A percentile compares a stretch with the other conserved stretches of the same genome.
phyloP scores from a whole-genome alignment of 2,888 invertebrate genomes.

The Tipula lateralis region DNA sequence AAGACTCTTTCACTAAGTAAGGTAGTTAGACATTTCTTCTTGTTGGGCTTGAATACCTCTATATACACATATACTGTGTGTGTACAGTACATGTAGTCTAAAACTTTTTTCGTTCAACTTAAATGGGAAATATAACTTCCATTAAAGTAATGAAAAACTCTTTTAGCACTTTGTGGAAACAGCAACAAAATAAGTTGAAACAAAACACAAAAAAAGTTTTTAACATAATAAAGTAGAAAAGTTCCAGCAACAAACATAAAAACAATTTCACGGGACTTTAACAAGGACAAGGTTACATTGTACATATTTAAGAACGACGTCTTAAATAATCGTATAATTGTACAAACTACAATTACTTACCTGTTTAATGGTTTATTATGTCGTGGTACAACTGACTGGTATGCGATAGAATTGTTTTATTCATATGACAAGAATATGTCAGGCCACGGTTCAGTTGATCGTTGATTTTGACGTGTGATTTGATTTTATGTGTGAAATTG shows the following conservation, averaged over 20 bases:
- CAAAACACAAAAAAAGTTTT: neutral
- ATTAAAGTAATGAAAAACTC: conserved; percentile 24
- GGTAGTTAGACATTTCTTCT: neutral
- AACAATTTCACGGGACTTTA: conserved; percentile 14
- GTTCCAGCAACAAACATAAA: neutral
- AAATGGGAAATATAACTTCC: conserved; percentile 11
- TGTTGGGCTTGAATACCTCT: neutral
- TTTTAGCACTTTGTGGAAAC: neutral
- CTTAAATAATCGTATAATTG: neutral
- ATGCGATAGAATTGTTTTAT: neutral
- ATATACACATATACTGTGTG: too few relatives aligned
- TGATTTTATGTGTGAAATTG: too few relatives aligned
- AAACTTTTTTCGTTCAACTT: neutral
- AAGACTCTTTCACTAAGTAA: neutral
- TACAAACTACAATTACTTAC: neutral
- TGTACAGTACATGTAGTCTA: neutral
- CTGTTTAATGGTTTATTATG: neutral
- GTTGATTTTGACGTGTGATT: neutral
- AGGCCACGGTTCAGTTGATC: neutral
- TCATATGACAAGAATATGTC: neutral
- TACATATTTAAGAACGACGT: neutral
- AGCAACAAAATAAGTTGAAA: neutral
- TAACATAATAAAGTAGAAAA: neutral
- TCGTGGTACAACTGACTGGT: neutral
- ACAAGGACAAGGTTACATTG: neutral